Base-by-base conservation (phyloP, 2,113 vertebrate genomes). In the Eurypyga helias region DNA sequence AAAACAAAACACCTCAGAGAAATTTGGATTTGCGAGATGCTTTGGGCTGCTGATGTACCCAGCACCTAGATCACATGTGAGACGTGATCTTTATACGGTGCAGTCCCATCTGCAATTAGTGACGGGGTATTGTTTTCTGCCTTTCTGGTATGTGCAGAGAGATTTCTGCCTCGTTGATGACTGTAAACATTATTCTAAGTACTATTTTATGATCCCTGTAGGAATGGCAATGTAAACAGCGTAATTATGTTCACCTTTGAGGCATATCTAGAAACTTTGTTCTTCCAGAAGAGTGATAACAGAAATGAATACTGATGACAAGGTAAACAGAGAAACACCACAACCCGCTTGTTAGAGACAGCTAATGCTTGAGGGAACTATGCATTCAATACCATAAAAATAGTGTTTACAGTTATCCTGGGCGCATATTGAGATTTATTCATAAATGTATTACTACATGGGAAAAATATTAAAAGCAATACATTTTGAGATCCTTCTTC, bases 241-340 rank as follows among this genome's bases (percentile, higher is more conserved):
- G 1, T 97, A 96, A 96, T 97, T 95, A 89, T 38, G 60, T 83
- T 88, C 87, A 95, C 87, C 91, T 97, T 95, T 90, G 92, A 96
- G 91, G 94, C 92, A 93, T 94, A 93, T 90, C 95, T 82, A 77
- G 94, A 94, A 96, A 94, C 84, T 96, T 95, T 96, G 54, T 91
- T 96, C 93, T 96, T 96, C 93, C 96, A 96, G 93, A 96, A 96
- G 91, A 97, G 81, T 93, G 89, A 93, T 91, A 96, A 93, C 90
- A 95, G 84, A 95, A 96, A 91, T 91, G 90, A 96, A 61, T 28
- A 4, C 69, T 94, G 83, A 80, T 96, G 94, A 96, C 89, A 95
- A 94, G 91, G 87, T 96, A 96, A 96, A 94, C 93, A 94, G 91
- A 66, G 94, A 94, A 87, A 54, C 72, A 75, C 69, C 38, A 70